A percentile compares a stretch with the other conserved stretches of the same genome.
phyloP scores from a whole-genome alignment of 2,797 vertebrate species.

The Danionella dracula region DNA sequence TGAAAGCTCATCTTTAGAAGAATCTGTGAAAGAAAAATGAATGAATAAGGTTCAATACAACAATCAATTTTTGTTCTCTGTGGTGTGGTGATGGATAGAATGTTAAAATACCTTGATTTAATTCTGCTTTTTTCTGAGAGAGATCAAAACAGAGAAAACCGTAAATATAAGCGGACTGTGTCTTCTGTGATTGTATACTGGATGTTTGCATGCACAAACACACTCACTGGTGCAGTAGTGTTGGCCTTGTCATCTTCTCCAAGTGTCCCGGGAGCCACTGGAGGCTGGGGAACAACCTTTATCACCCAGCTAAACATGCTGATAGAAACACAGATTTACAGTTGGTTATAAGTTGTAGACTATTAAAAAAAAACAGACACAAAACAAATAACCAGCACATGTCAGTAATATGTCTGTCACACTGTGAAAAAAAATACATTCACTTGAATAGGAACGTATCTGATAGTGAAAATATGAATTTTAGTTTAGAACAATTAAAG shows the following conservation, averaged over 20 bases:
- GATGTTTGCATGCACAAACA: conserved; percentile 24
- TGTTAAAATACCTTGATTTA: conserved; percentile 38
- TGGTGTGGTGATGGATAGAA: not conserved
- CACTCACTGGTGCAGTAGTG: conserved; percentile 16
- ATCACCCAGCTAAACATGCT: conserved; percentile 61
- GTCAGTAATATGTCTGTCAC: no score
- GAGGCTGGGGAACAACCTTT: conserved; percentile 58
- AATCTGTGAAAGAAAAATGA: conserved; percentile 20
- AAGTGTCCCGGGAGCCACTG: conserved; percentile 37
- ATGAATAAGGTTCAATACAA: not conserved
- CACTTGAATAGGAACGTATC: no score
- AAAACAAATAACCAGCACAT: no score
- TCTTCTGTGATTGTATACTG: not conserved
- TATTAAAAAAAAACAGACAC: no score
- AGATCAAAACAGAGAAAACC: not conserved
- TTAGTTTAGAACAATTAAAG: no score
- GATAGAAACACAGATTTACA: not conserved
- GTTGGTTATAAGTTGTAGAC: no score
- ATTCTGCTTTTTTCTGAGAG: conserved; percentile 28
- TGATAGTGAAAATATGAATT: no score
- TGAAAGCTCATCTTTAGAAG: conserved; percentile 29
- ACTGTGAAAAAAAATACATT: no score
- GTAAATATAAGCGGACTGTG: not conserved
- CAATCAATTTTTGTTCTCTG: not conserved
- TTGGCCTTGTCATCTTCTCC: conserved; percentile 39